Base-by-base conservation (phyloP, 2,797 vertebrate species). In the Acridotheres tristis region DNA sequence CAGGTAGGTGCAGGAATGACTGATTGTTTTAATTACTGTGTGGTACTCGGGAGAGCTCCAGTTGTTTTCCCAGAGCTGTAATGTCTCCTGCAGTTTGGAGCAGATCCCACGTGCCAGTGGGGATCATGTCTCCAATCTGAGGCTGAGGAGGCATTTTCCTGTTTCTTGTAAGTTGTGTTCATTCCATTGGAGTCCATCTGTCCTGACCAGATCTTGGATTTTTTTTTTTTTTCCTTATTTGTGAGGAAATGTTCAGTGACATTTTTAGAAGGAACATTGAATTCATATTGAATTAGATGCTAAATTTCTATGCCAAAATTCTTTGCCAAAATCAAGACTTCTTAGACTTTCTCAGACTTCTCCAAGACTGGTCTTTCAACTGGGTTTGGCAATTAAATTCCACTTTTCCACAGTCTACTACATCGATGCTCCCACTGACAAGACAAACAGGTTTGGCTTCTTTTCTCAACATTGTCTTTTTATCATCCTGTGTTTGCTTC, bases 81-180 rank as follows among this genome's bases (percentile, higher is more conserved):
- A 5, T 21, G 29, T 47, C 17, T 68, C 25, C 13, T 57, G 58
- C 58, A 77, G 62, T 19, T 86, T 20, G 51, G 76, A 81, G 1
- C 16, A 40, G 54, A 14, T 25, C 32, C 22, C 9, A 11, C 1
- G 0, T 30, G 84, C 36, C 30, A 26, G 19, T 12, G 61, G 69
- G 68, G 66, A 2, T 40, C 55, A 5, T 57, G 27, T 11, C 87
- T 61, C 65, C 10, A 30, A 9, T 5, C 34, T 38, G 36, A 10
- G 36, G 9, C 15, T 75, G 40, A 50, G 51, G 40, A 54, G 48
- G 5, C 47, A 1, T 58, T 45, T 40, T n/a, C 5, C 45, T 40
- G 13, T 27, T 32, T 9, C 5, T 4, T 66, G 1, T 10, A 5
- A 16, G 4, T 10, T 30, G 10, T 36, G 1, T 3, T 76, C 36